Percentiles rank a stretch among this genome's conserved stretches.
Conservation (phyloP, 2,113 vertebrate genomes). For the Zosterops lateralis region DNA sequence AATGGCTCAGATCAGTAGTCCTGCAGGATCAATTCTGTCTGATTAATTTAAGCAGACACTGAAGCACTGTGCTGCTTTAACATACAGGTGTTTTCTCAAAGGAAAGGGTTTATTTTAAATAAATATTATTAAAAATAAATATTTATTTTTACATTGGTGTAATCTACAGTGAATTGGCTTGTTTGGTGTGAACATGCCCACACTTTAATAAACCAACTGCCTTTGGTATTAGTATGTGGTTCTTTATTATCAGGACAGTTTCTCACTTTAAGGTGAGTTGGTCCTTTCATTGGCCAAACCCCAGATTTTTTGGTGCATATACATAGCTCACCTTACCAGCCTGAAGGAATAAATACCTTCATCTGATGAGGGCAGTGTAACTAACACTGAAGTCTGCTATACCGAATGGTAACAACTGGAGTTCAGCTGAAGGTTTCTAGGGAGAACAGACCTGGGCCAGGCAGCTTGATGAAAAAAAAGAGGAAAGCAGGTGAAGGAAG, state of each 20-base stretch:
- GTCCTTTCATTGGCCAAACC: not conserved
- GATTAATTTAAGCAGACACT: not conserved
- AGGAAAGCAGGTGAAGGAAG: not conserved
- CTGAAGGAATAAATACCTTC: not conserved
- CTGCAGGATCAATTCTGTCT: not conserved
- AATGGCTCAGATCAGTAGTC: not conserved
- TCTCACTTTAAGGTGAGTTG: not conserved
- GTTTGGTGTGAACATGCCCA: not conserved
- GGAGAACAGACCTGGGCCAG: not conserved
- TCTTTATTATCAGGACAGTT: not conserved
- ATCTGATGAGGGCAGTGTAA: not conserved
- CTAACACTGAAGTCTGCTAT: not conserved
- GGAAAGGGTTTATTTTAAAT: not conserved
- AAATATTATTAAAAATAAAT: not conserved
- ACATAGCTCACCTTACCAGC: not conserved
- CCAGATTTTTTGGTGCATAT: not conserved
- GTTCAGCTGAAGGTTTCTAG: not conserved
- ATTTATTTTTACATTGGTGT: not conserved
- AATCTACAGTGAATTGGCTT: not conserved
- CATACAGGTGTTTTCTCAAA: not conserved
- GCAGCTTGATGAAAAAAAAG: not conserved
- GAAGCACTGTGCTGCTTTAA: not conserved
- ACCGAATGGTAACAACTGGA: not conserved
- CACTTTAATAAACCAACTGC: not conserved
- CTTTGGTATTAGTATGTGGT: not conserved